These are phyloP conservation scores for Gymnothorax javanicus DNA, from an alignment of 2,797 vertebrate genomes.

Conservation along the genomic window DNA sequence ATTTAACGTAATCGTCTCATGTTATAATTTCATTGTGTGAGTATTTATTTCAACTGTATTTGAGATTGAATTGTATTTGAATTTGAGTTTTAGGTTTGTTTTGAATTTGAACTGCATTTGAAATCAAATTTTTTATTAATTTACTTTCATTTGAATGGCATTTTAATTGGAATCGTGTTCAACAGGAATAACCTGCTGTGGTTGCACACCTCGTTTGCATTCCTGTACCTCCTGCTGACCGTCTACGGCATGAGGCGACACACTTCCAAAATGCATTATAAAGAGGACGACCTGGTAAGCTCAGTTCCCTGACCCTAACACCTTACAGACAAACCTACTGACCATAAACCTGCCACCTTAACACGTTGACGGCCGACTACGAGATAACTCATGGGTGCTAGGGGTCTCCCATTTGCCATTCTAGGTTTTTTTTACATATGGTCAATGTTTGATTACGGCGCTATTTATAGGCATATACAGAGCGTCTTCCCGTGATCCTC, in stretches of 20 bases:
- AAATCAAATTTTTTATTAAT: background rate
- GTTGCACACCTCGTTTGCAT: conserved; percentile 94
- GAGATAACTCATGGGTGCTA: no score
- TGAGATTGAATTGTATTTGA: background rate
- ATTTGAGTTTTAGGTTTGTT: background rate
- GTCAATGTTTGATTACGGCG: no score
- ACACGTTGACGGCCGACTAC: no score
- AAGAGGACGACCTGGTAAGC: conserved; percentile 91
- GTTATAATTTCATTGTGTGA: no score
- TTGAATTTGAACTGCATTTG: background rate
- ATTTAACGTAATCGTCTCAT: no score
- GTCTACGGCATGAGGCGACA: conserved; percentile 98
- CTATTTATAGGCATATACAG: background rate
- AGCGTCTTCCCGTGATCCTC: background rate
- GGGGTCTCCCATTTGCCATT: no score
- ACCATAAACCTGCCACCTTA: no score
- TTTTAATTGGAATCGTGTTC: background rate
- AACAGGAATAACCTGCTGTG: conserved; percentile 89
- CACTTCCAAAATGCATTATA: conserved; percentile 98
- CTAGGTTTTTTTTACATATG: no score
- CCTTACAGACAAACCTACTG: no score
- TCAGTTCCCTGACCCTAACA: no score
- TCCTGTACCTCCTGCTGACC: conserved; percentile 93
- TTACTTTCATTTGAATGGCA: background rate
- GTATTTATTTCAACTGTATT: background rate